Conservation (phyloP, 2,113 vertebrate genomes). For the Tupaia tana region DNA sequence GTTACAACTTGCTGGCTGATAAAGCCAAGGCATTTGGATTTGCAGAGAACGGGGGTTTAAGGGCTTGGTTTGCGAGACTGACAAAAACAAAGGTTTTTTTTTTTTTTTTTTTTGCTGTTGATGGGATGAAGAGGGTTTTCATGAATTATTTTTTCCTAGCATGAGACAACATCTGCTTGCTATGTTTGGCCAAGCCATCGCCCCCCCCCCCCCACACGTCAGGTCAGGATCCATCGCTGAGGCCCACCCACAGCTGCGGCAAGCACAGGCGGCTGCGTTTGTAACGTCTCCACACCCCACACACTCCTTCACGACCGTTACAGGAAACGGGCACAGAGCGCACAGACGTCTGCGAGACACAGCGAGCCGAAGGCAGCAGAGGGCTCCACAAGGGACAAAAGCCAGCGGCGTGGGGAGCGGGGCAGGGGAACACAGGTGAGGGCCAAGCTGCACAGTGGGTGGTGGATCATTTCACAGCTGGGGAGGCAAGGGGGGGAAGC, state of each 20-base stretch:
- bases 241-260: slow-evolving; percentile 62
- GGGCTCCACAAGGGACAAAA: slow-evolving; percentile 70
- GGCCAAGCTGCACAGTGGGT: slow-evolving; percentile 47
- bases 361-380: slow-evolving; percentile 60
- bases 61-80: slow-evolving; percentile 54
- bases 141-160: background rate
- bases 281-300: background rate
- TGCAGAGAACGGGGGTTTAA: slow-evolving; percentile 68
- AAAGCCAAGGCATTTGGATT: slow-evolving; percentile 34
- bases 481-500: slow-evolving; percentile 13
- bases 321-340: slow-evolving; percentile 39
- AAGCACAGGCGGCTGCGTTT: background rate
- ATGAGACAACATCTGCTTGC: slow-evolving; percentile 71
- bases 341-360: slow-evolving; percentile 67
- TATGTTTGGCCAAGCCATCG: slow-evolving; percentile 58
- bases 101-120: slow-evolving; percentile 18
- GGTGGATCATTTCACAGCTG: background rate
- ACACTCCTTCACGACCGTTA: background rate
- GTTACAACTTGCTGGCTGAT: slow-evolving; percentile 67
- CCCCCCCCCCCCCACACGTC: slow-evolving; percentile 32
- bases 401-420: slow-evolving; percentile 75
- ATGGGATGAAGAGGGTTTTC: slow-evolving; percentile 35
- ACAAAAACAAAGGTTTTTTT: slow-evolving; percentile 58
- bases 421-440: background rate
- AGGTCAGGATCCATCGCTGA: slow-evolving; percentile 55